A percentile compares a stretch with the other conserved stretches of the same genome.
These are phyloP conservation scores for Dipodomys ordii DNA, from an alignment of 2,113 vertebrate genomes.

Conservation along the genomic window DNA sequence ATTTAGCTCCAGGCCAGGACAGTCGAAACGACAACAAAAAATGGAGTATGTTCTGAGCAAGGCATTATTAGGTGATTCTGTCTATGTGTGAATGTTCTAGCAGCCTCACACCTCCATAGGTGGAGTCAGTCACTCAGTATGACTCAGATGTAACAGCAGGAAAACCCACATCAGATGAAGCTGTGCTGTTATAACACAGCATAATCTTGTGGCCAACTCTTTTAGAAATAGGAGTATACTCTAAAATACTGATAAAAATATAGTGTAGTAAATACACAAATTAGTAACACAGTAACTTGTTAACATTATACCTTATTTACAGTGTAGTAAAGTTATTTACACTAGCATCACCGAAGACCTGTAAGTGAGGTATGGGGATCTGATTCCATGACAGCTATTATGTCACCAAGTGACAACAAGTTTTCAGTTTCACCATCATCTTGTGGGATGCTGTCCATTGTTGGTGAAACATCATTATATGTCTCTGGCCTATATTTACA, in stretches of 20 bases:
- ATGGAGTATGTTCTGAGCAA: neutral
- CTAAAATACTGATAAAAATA: neutral
- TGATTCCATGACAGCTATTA: neutral
- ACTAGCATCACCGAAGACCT: neutral
- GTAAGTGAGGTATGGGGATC: neutral
- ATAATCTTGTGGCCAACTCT: neutral
- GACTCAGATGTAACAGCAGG: neutral
- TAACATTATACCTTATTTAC: neutral
- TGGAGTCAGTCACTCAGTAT: neutral
- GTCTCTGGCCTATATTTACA: neutral
- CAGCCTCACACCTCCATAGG: neutral
- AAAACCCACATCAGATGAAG: neutral
- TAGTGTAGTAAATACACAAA: neutral
- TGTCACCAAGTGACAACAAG: neutral
- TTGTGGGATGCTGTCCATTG: neutral
- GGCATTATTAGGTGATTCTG: neutral
- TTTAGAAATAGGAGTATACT: too few relatives aligned
- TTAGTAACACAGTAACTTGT: neutral
- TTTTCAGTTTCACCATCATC: neutral
- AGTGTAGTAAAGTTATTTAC: neutral
- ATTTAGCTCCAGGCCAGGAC: too few relatives aligned
- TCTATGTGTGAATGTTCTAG: neutral
- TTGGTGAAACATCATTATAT: neutral
- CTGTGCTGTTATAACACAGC: too few relatives aligned
- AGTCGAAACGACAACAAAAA: too few relatives aligned